Evolutionary conservation across 2,113 vertebrate genomes (phyloP).

Genomic region (Heptranchias perlo): DNA sequence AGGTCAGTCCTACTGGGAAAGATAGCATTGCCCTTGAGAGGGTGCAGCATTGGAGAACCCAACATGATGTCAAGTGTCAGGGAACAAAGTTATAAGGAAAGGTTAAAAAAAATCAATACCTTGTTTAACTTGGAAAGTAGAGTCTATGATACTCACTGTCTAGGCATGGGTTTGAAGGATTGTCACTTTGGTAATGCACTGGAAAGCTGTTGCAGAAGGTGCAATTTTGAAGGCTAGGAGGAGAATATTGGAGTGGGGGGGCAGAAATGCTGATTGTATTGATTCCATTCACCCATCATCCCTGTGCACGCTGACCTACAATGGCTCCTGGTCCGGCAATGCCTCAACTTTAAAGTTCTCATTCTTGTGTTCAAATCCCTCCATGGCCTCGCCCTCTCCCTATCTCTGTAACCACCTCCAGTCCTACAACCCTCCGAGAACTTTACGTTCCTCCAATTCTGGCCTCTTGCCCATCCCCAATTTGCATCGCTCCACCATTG

Average conservation of each 20-base stretch:
- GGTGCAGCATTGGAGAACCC: background rate
- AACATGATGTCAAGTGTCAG: background rate
- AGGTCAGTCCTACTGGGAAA: constrained; percentile 6
- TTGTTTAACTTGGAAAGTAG: background rate
- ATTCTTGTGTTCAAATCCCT: background rate
- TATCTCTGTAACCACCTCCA: too few relatives aligned
- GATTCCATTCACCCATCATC: background rate
- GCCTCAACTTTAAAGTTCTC: background rate
- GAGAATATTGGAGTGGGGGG: too few relatives aligned
- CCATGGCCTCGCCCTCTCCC: too few relatives aligned
- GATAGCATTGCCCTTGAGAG: background rate
- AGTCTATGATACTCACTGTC: background rate
- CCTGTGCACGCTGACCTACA: background rate
- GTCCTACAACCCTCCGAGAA: too few relatives aligned
- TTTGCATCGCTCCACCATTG: too few relatives aligned
- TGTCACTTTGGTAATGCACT: background rate
- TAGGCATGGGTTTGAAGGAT: background rate
- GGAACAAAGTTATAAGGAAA: background rate
- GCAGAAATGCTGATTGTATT: background rate
- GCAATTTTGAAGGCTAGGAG: background rate
- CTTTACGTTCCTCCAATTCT: too few relatives aligned
- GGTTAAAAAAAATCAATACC: constrained; percentile 9
- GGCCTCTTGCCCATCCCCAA: too few relatives aligned
- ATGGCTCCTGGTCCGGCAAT: background rate
- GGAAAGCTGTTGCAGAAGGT: background rate